phyloP scores from a whole-genome alignment of 2,888 invertebrate species.

The Cyclophora albipunctata region DNA sequence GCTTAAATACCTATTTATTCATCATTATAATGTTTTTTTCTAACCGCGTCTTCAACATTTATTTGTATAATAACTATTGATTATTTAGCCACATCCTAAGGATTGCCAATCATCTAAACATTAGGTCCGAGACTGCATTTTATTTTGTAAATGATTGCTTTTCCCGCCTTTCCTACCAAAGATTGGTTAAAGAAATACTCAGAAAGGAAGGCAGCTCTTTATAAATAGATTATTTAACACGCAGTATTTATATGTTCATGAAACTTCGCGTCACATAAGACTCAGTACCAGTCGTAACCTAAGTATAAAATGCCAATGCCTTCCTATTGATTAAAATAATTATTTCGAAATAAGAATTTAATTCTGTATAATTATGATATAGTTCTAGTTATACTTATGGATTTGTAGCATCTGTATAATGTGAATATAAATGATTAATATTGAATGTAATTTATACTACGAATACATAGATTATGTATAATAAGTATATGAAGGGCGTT shows the following conservation, averaged over 20 bases:
- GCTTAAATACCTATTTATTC: too few relatives aligned
- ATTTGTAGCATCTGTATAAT: slow-evolving; percentile 17
- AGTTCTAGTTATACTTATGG: slow-evolving; percentile 7
- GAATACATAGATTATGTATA: slow-evolving; percentile 15
- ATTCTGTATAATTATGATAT: slow-evolving; percentile 7
- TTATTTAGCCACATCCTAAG: too few relatives aligned
- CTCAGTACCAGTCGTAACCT: too few relatives aligned
- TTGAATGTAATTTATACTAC: too few relatives aligned
- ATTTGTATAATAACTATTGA: too few relatives aligned
- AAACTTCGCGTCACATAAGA: too few relatives aligned
- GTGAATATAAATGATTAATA: slow-evolving; percentile 3
- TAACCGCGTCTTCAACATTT: too few relatives aligned
- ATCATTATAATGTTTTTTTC: too few relatives aligned
- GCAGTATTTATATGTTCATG: too few relatives aligned
- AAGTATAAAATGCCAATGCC: slow-evolving; percentile 3
- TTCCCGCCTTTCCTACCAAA: slow-evolving; percentile 17
- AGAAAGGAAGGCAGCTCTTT: slow-evolving; percentile 5
- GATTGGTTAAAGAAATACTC: slow-evolving; percentile 22
- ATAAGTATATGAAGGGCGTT: slow-evolving; percentile 41
- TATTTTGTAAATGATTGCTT: slow-evolving; percentile 2
- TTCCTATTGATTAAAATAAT: slow-evolving; percentile 7
- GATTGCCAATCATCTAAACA: too few relatives aligned
- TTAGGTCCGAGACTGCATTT: slow-evolving; percentile 5
- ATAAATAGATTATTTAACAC: too few relatives aligned
- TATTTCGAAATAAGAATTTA: slow-evolving; percentile 8